Evolutionary conservation across 53 echinoderm and acorn worm genomes (phyloP).

Genomic region (Crossaster papposus): DNA sequence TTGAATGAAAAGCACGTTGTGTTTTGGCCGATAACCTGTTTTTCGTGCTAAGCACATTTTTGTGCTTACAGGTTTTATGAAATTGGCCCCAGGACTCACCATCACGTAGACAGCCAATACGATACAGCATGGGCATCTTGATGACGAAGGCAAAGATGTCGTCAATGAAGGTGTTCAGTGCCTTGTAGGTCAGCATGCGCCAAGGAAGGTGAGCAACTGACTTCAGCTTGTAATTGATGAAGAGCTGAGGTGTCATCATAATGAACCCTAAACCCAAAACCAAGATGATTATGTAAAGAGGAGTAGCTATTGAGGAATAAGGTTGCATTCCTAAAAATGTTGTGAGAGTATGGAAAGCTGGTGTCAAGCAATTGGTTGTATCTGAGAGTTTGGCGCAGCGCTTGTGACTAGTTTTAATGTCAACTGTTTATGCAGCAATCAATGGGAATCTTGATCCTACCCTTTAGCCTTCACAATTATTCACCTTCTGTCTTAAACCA

Average conservation of each 20-base stretch:
- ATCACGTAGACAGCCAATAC: constrained; percentile 96
- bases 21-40: no score
- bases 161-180: constrained; percentile 99
- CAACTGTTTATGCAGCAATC: no score
- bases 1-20: no score
- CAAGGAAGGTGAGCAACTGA: constrained; percentile 98
- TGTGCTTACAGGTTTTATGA: no score
- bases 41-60: no score
- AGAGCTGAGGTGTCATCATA: constrained; percentile 99
- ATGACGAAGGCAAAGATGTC: constrained; percentile 99
- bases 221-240: constrained; percentile 99
- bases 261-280: constrained; percentile 79
- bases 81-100: constrained; percentile 65
- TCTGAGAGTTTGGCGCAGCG: no score
- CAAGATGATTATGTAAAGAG: background rate
- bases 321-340: background rate
- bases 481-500: no score
- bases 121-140: constrained; percentile 98
- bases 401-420: no score
- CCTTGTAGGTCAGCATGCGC: constrained; percentile 99
- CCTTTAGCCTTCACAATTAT: no score
- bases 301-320: background rate
- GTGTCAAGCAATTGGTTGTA: no score
- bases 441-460: no score
- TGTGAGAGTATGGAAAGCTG: no score